Percentiles rank a stretch among this genome's conserved stretches.
Conservation (phyloP, 2,888 invertebrate species). For the Dynastes tityus region DNA sequence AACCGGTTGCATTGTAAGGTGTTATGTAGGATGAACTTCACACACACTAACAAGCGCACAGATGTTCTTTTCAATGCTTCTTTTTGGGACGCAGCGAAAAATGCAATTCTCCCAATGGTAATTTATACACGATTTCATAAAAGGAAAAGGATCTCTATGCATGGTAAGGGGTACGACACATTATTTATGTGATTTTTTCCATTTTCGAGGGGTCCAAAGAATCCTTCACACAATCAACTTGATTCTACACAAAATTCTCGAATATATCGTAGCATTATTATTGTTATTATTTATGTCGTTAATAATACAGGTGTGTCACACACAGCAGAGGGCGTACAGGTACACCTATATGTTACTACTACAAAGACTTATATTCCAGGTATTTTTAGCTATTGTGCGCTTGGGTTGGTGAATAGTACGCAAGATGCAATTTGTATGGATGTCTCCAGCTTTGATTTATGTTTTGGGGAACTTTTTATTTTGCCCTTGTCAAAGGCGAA, state of each 20-base stretch:
- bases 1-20: conserved; percentile 58
- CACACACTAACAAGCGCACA: conserved; percentile 38
- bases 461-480: conserved; percentile 20
- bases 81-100: conserved; percentile 54
- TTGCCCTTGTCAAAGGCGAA: conserved; percentile 4
- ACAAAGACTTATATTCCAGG: conserved; percentile 23
- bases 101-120: conserved; percentile 54
- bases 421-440: conserved; percentile 27
- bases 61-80: conserved; percentile 55
- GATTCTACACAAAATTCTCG: conserved; percentile 37
- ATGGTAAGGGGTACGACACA: conserved; percentile 56
- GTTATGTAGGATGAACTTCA: conserved; percentile 57
- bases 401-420: background rate
- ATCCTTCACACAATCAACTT: conserved; percentile 39
- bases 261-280: conserved; percentile 32
- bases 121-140: conserved; percentile 57
- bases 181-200: conserved; percentile 58
- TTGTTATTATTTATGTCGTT: conserved; percentile 23
- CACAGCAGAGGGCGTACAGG: conserved; percentile 6
- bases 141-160: conserved; percentile 34
- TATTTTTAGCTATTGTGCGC: conserved; percentile 35
- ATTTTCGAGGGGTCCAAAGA: conserved; percentile 31
- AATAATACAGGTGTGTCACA: conserved; percentile 37
- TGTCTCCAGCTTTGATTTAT: conserved; percentile 16
- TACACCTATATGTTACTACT: background rate